Base-by-base conservation (phyloP, 1,140 invertebrate genomes). In the Hypothenemus hampei region DNA sequence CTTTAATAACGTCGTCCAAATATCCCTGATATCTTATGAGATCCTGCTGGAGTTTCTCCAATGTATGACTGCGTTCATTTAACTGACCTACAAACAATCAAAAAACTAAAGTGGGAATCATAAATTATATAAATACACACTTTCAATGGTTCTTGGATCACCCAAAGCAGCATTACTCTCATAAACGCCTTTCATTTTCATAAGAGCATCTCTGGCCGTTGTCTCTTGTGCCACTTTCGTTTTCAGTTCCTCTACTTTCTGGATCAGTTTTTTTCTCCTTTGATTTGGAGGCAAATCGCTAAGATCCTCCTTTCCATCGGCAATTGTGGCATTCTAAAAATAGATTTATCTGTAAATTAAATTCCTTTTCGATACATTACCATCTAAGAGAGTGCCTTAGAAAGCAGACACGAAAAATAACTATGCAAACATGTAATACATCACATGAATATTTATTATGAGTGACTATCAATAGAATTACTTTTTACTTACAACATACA, bases 101-200 rank as follows among this genome's bases (percentile, higher is more conserved):
- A 0, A 22, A 11, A 43, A 16, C 10, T 39, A 39, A 39, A 39
- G 16, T 13, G 13, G 3, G 1, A 31, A 1, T 11, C 26, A 2
- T 31, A n/a, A 2, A 16, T 39, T 39, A 2, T 19, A 39, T 16
- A 39, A 16, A 4, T 20, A 22, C 23, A 6, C 26, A 79, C 78
- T 89, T 76, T 97, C 93, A 59, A 98, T 87, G 41, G 89, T 91
- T 80, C 88, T 87, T 5, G 96, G 92, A 78, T 99, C 94, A 29
- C 97, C 97, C 57, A 99, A 75, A 1, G 89, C 87, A 11, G 93
- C 87, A 76, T 98, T 99, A 60, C 87, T 83, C 74, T 93, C 91
- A 71, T 98, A 99, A 1, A 97, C 95, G 20, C 89, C 87, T 74
- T 97, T 96, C 94, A 99, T 97, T 75, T 98, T 98, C 84, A 97